A percentile compares a stretch with the other conserved stretches of the same genome.
Conservation (phyloP, 2,888 invertebrate genomes). For the Zhuqinia jingwanae region DNA sequence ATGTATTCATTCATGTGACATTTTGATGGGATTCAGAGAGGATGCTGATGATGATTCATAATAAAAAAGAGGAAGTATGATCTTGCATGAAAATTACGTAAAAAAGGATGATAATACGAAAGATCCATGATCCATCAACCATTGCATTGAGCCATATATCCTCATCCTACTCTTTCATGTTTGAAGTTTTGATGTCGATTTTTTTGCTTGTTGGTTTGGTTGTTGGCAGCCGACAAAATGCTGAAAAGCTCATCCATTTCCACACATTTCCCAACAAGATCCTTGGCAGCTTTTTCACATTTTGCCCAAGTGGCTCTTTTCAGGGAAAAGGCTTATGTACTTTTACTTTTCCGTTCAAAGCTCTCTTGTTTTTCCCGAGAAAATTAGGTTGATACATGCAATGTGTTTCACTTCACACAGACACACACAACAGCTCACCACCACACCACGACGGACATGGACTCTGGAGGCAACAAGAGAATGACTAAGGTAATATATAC, state of each 20-base stretch:
- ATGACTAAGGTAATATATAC: slow-evolving; percentile 10
- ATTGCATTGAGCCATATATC: background rate
- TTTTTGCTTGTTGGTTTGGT: slow-evolving; percentile 40
- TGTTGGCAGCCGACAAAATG: slow-evolving; percentile 44
- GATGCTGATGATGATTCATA: background rate
- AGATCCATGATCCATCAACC: slow-evolving; percentile 11
- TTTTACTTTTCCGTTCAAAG: slow-evolving; percentile 14
- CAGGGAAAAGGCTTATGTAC: slow-evolving; percentile 48
- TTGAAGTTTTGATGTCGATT: slow-evolving; percentile 38
- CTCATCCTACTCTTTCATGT: background rate
- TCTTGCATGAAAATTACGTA: slow-evolving; percentile 43
- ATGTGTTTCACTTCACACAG: slow-evolving; percentile 47
- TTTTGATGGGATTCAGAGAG: background rate
- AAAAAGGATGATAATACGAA: background rate
- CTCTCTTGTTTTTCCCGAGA: slow-evolving; percentile 39
- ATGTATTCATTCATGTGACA: too few relatives aligned
- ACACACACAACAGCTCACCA: slow-evolving; percentile 32
- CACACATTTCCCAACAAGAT: slow-evolving; percentile 24
- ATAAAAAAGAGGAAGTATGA: slow-evolving; percentile 20
- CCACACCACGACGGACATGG: slow-evolving; percentile 25
- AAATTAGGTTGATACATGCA: slow-evolving; percentile 51
- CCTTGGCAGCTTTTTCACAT: slow-evolving; percentile 67
- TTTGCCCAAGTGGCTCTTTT: slow-evolving; percentile 68
- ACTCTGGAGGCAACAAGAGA: background rate
- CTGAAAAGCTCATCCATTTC: slow-evolving; percentile 54